Conservation (phyloP, 2,888 invertebrate species). For the Sialis fuliginosa region DNA sequence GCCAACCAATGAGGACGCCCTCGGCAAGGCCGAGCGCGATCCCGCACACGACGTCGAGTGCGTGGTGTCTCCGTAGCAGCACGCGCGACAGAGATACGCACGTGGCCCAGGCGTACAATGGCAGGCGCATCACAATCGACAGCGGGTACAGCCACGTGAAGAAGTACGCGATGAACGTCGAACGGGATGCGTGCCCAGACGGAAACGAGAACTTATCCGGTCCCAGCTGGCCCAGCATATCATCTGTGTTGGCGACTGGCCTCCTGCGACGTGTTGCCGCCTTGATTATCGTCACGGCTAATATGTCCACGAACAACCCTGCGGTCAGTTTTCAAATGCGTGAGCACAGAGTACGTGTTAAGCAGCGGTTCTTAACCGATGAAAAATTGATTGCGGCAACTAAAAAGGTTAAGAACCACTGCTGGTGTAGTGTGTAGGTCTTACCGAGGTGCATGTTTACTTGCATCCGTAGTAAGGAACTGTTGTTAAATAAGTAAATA, state of each 20-base stretch:
- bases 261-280: slow-evolving; percentile 59
- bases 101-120: slow-evolving; percentile 55
- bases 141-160: slow-evolving; percentile 47
- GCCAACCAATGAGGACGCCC: slow-evolving; percentile 38
- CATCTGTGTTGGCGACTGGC: slow-evolving; percentile 43
- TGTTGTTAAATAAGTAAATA: slow-evolving; percentile 56
- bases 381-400: too few relatives aligned
- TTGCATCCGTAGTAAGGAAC: slow-evolving; percentile 57
- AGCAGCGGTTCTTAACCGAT: too few relatives aligned
- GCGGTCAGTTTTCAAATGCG: too few relatives aligned
- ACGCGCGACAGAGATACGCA: slow-evolving; percentile 64
- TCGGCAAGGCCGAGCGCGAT: slow-evolving; percentile 51
- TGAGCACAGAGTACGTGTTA: slow-evolving; percentile 17
- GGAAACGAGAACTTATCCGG: slow-evolving; percentile 89
- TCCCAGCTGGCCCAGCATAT: slow-evolving; percentile 47
- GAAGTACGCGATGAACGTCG: slow-evolving; percentile 56
- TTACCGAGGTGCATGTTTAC: slow-evolving; percentile 72
- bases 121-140: slow-evolving; percentile 36
- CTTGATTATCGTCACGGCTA: slow-evolving; percentile 60
- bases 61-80: slow-evolving; percentile 68
- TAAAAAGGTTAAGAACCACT: slow-evolving; percentile 9
- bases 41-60: slow-evolving; percentile 71
- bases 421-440: slow-evolving; percentile 11
- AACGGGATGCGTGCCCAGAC: slow-evolving; percentile 83
- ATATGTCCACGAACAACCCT: slow-evolving; percentile 68